Conservation (phyloP, 2,888 invertebrate genomes). For the Myopa testacea region DNA sequence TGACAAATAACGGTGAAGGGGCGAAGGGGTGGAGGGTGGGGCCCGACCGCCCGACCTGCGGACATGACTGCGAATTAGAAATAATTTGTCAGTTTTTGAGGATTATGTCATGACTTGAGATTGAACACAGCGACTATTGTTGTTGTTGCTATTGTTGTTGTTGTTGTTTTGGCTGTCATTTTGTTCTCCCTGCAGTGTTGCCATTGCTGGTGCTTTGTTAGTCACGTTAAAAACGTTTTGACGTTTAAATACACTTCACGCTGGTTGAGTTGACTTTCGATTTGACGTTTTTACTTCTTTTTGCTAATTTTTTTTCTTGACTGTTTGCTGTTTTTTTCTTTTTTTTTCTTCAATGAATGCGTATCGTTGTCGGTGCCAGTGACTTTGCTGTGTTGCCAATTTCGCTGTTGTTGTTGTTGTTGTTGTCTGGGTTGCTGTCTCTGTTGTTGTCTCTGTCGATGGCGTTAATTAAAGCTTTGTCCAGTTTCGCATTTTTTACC, state of each 20-base stretch:
- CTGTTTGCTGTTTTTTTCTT: not conserved
- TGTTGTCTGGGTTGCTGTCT: not conserved
- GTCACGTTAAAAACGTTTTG: slow-evolving; percentile 28
- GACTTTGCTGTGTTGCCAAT: not conserved
- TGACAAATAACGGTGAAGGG: slow-evolving; percentile 1
- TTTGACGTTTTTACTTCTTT: not conserved
- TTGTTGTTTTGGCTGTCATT: not conserved
- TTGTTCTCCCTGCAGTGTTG: not conserved
- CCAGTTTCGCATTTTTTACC: not conserved
- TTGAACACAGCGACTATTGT: not conserved
- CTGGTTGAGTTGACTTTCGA: not conserved
- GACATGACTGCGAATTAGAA: slow-evolving; percentile 39
- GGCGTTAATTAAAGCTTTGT: slow-evolving; percentile 10
- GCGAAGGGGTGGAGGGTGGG: not conserved
- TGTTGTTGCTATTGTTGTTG: not conserved
- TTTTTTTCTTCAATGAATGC: not conserved
- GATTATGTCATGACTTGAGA: slow-evolving; percentile 36
- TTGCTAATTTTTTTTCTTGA: not conserved
- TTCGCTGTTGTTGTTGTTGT: not conserved
- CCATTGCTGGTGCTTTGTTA: slow-evolving; percentile 26
- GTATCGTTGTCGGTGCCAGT: not conserved
- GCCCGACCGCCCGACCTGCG: slow-evolving; percentile 7
- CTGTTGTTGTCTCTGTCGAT: not conserved
- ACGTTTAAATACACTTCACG: slow-evolving; percentile 23
- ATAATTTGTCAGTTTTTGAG: slow-evolving; percentile 39